Base-by-base conservation (phyloP, 2,888 invertebrate genomes). In the Caenorhabditis sinica region DNA sequence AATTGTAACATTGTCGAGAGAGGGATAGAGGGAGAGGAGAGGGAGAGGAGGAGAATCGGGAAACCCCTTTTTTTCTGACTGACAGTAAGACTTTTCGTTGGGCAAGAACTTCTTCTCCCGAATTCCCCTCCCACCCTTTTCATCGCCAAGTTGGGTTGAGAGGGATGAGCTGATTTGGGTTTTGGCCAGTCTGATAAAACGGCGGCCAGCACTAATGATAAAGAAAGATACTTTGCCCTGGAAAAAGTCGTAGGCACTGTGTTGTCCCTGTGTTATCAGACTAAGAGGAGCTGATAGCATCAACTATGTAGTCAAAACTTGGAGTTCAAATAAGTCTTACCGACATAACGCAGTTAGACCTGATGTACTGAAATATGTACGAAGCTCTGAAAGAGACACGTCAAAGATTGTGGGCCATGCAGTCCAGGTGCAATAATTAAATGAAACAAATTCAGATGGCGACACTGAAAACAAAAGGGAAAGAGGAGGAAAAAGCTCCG, bases 151-250 rank as follows among this genome's bases (percentile, higher is more conserved):
- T 75, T 75, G 40, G 36, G 74, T 74, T 36, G 74, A 75, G 51
- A 49, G n/a, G 33, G 73, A 73, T 73, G 61, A 74, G 63, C 74
- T 73, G 73, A 49, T 73, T 74, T 63, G 25, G 17, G 49, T n/a
- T 9, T 23, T 13, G 66, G 33, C 56, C 13, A 51, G 33, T n/a
- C 28, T 73, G 61, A 73, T 63, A 72, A 72, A 36, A 74, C 51
- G 75, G 51, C 13, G 30, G 45, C 5, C 20, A 51, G 51, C 58
- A 45, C 30, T 60, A 49, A 2, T 75, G 43, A 66, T 66, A 75
- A 66, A 17, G 36, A 74, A 25, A 33, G 28, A 63, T 51, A 74
- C 74, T 74, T 74, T 74, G 74, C 33, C 74, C 73, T 56, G 56
- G 56, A 56, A 56, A 56, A 28, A n/a, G n/a, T 13, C 36, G 51